phyloP scores from a whole-genome alignment of 2,797 vertebrate genomes.

The Anguilla anguilla region DNA sequence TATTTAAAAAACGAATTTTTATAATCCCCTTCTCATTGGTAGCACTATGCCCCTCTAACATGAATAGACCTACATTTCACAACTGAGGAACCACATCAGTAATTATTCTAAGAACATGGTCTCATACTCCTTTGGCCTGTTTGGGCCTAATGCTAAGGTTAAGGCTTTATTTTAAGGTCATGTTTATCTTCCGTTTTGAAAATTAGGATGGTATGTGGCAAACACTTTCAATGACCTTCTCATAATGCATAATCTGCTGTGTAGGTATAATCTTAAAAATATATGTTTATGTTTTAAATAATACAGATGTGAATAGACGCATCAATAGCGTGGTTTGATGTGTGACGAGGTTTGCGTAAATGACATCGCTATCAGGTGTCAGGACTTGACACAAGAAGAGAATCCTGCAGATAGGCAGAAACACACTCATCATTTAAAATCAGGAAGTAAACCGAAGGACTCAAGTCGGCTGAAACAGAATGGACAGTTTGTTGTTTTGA shows the following conservation, averaged over 20 bases:
- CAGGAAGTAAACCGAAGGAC: constrained; percentile 73
- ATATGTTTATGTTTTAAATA: background rate
- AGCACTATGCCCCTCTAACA: background rate
- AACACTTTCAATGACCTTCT: background rate
- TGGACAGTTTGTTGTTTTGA: background rate
- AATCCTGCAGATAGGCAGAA: background rate
- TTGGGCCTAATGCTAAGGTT: background rate
- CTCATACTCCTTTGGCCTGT: background rate
- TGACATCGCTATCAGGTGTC: constrained; percentile 26
- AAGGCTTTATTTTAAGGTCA: background rate
- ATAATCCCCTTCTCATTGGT: background rate
- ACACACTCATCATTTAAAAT: constrained; percentile 56
- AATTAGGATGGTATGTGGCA: background rate
- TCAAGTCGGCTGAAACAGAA: constrained; percentile 70
- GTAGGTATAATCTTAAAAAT: background rate
- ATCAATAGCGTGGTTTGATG: background rate
- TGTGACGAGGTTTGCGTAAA: background rate
- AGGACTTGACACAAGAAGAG: constrained; percentile 49
- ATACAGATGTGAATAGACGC: background rate
- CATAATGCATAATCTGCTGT: background rate
- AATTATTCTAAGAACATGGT: background rate
- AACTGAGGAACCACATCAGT: background rate
- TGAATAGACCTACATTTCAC: background rate
- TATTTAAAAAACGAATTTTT: too few relatives aligned
- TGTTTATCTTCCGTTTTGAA: background rate